Base-by-base conservation (phyloP, 1,140 invertebrate genomes). In the Neuroterus valhalla region DNA sequence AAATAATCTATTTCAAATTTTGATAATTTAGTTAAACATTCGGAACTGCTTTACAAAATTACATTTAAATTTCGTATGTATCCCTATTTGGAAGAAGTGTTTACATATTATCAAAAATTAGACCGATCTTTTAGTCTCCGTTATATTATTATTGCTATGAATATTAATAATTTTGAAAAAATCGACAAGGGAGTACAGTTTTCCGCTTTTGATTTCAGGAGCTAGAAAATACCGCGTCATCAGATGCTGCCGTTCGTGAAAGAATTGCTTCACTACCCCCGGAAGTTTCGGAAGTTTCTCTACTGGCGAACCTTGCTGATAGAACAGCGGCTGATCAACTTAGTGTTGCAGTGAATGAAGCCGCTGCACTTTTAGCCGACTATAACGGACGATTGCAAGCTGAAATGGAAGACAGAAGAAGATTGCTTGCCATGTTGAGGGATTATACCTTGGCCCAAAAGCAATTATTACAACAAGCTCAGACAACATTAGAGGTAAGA, bases 191-290 rank as follows among this genome's bases (percentile, higher is more conserved):
- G 31, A 71, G n/a, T 71, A 19, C 52, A 66, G 66, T 45, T 19
- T 15, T 17, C 26, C 1, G n/a, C 50, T 62, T 15, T 75, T 81
- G 14, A 55, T 91, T 97, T 48, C 91, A 95, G 90, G 96, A 97
- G 82, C 91, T 99, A 78, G 98, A 99, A 90, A 96, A 96, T 81
- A 96, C 97, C 78, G 96, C 98, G 1, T 98, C 97, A 0, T 96
- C 96, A 79, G 98, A 99, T 92, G 98, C 97, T 70, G 92, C 93
- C 31, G 95, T 98, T 0, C 90, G 98, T 85, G 96, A 98, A 89
- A 94, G 96, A 84, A 99, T 99, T 80, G 96, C 98, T 0, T 96
- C 95, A 66, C 90, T 99, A 44, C 98, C 98, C 2, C 95, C 95
- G 66, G 97, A 98, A 92, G 97, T 99, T 3, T 98, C 97, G 3